phyloP scores from a whole-genome alignment of 2,113 vertebrate genomes.

The Muntiacus reevesi region DNA sequence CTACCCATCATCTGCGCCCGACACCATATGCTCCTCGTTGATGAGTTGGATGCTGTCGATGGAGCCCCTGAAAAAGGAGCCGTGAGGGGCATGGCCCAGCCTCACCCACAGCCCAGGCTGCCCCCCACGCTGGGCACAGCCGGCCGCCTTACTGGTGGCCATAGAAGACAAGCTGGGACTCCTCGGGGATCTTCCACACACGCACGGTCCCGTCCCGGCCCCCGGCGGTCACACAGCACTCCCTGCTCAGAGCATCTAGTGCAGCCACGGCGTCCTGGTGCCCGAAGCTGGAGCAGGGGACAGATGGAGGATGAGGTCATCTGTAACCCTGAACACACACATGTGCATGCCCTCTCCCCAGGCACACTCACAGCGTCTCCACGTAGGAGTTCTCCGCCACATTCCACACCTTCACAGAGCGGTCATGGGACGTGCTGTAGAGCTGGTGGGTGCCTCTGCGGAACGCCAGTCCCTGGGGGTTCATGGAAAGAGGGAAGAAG shows the following conservation, averaged over 20 bases:
- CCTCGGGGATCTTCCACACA: constrained; percentile 97
- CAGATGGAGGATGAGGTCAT: neutral
- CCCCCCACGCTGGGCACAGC: rapidly evolving
- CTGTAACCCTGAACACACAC: rapidly evolving
- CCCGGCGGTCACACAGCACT: constrained; percentile 93
- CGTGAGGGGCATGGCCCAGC: neutral
- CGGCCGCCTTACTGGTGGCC: constrained; percentile 90
- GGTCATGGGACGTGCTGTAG: constrained; percentile 95
- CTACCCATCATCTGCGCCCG: constrained; percentile 95
- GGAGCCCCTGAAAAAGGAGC: constrained; percentile 85
- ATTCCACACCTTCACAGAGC: constrained; percentile 96
- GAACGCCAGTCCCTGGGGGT: constrained; percentile 91
- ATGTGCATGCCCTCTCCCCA: rapidly evolving
- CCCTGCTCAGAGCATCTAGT: constrained; percentile 93
- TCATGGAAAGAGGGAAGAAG: neutral
- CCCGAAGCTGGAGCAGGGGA: constrained; percentile 84
- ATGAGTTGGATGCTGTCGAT: constrained; percentile 97
- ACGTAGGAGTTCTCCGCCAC: constrained; percentile 95
- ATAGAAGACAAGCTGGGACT: constrained; percentile 95
- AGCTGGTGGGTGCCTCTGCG: constrained; percentile 92
- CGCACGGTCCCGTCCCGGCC: constrained; percentile 92
- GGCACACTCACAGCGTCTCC: constrained; percentile 92
- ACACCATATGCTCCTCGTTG: constrained; percentile 96
- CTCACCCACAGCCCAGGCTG: rapidly evolving
- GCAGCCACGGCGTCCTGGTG: constrained; percentile 94